These are phyloP conservation scores for Temnothorax unifasciatus DNA, from an alignment of 2,888 invertebrate genomes.

Conservation along the genomic window DNA sequence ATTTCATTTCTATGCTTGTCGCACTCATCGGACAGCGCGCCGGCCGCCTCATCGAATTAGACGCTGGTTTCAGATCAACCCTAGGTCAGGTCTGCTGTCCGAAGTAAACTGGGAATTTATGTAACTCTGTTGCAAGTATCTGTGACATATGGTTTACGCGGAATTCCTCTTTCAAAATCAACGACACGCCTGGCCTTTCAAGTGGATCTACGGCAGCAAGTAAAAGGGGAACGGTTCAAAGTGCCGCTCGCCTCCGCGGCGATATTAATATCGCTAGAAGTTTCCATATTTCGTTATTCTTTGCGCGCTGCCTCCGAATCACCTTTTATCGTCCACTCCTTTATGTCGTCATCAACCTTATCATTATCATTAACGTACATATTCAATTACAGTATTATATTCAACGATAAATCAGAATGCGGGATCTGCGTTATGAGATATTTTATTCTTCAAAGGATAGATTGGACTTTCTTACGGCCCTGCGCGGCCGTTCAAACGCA, in stretches of 20 bases:
- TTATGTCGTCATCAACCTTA: background rate
- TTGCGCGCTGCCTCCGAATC: background rate
- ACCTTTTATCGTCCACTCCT: background rate
- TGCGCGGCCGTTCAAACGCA: slow-evolving; percentile 63
- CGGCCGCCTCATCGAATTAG: background rate
- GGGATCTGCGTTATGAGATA: background rate
- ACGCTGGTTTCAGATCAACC: background rate
- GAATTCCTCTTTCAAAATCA: slow-evolving; percentile 66
- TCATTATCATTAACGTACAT: background rate
- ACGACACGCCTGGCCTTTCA: slow-evolving; percentile 65
- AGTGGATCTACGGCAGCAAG: slow-evolving; percentile 52
- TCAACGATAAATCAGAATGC: background rate
- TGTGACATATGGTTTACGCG: slow-evolving; percentile 56
- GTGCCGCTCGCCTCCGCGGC: slow-evolving; percentile 25
- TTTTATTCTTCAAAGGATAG: background rate
- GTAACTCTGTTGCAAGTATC: slow-evolving; percentile 50
- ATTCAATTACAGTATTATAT: background rate
- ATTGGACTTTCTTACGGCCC: slow-evolving; percentile 67
- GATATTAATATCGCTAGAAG: slow-evolving; percentile 26
- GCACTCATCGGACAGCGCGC: slow-evolving; percentile 11
- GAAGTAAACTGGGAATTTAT: slow-evolving; percentile 36
- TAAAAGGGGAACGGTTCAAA: slow-evolving; percentile 67
- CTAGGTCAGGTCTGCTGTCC: background rate
- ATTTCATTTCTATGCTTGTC: background rate
- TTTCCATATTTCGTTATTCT: slow-evolving; percentile 7